Conservation (phyloP, 2,113 vertebrate genomes). For the Henicopernis longicauda region DNA sequence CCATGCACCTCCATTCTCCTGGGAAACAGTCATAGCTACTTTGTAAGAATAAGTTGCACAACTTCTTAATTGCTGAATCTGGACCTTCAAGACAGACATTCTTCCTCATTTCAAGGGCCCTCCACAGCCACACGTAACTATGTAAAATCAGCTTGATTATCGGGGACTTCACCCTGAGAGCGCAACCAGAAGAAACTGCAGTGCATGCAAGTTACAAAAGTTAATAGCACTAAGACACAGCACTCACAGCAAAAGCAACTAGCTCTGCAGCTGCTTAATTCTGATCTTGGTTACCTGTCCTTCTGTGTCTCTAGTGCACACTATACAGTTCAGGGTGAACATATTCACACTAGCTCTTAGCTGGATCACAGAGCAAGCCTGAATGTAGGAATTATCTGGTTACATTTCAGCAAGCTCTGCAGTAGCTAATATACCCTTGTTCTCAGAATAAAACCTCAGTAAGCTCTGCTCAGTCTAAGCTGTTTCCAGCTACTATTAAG, state of each 20-base stretch:
- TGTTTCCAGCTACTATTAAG: not conserved
- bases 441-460: not conserved
- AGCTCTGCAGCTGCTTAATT: not conserved
- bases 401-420: not conserved
- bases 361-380: not conserved
- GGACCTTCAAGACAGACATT: not conserved
- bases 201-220: not conserved
- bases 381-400: not conserved
- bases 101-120: not conserved
- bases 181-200: not conserved
- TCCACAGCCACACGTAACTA: not conserved
- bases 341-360: not conserved
- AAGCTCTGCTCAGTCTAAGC: not conserved
- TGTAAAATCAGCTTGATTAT: not conserved
- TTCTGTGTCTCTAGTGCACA: not conserved
- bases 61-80: not conserved
- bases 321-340: not conserved
- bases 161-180: not conserved
- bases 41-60: not conserved
- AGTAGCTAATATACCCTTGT: not conserved
- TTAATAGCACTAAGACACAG: not conserved
- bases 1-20: not conserved
- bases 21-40: not conserved
- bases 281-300: not conserved
- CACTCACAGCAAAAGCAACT: not conserved